Conservation (phyloP, 2,797 vertebrate genomes). For the Percopsis omiscomaycus region DNA sequence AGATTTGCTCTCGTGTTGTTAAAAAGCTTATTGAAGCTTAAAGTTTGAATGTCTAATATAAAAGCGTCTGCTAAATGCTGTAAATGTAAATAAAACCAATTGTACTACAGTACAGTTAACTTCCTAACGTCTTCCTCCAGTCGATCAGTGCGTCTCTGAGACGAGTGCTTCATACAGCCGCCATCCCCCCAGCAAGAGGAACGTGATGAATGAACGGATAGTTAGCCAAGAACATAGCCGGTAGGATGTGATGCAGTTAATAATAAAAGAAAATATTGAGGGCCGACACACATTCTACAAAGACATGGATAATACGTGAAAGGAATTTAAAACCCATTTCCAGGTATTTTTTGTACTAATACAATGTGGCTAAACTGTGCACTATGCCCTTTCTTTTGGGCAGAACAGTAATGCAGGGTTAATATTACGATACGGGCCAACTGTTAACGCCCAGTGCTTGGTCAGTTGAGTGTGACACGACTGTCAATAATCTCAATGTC, state of each 20-base stretch:
- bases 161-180: too few relatives aligned
- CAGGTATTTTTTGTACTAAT: background rate
- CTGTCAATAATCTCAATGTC: background rate
- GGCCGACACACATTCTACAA: conserved; percentile 11
- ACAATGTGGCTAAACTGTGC: conserved; percentile 27
- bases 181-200: too few relatives aligned
- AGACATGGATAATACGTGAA: conserved; percentile 38
- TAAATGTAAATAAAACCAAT: too few relatives aligned
- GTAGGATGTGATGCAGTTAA: conserved; percentile 27
- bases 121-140: too few relatives aligned
- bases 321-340: conserved; percentile 26
- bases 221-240: too few relatives aligned
- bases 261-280: conserved; percentile 20
- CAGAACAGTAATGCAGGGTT: conserved; percentile 35
- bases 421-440: conserved; percentile 50
- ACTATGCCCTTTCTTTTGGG: conserved; percentile 31
- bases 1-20: too few relatives aligned
- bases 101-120: too few relatives aligned
- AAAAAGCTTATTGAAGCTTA: too few relatives aligned
- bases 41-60: too few relatives aligned
- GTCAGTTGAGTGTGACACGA: background rate
- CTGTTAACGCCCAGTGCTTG: background rate
- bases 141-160: too few relatives aligned
- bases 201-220: too few relatives aligned
- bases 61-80: too few relatives aligned